Percentiles rank a stretch among this genome's conserved stretches.
Evolutionary conservation across 2,797 vertebrate species (phyloP).

Genomic region (Dermochelys coriacea): DNA sequence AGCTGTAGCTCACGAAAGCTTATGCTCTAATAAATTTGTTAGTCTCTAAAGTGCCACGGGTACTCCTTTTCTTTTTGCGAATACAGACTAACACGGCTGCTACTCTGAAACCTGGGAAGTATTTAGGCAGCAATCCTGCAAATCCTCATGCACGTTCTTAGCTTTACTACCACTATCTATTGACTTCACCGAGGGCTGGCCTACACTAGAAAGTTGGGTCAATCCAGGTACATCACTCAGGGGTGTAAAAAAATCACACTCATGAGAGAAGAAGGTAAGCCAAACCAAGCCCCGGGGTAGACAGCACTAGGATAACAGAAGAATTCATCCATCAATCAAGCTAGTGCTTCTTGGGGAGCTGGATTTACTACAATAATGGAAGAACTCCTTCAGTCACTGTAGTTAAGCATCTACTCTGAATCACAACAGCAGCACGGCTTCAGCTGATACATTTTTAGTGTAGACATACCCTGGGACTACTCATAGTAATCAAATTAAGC

Average conservation of each 20-base stretch:
- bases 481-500: background rate
- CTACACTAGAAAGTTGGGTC: background rate
- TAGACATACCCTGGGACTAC: background rate
- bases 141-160: background rate
- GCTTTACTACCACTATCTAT: background rate
- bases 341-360: background rate
- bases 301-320: background rate
- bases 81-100: too few relatives aligned
- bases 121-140: background rate
- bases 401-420: background rate
- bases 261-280: background rate
- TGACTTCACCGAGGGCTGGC: background rate
- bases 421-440: background rate
- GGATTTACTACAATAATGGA: background rate
- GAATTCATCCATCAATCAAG: background rate
- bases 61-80: too few relatives aligned
- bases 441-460: background rate
- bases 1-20: too few relatives aligned
- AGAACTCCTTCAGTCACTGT: background rate
- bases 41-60: too few relatives aligned
- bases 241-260: background rate
- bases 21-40: too few relatives aligned
- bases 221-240: background rate
- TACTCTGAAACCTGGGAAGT: too few relatives aligned
- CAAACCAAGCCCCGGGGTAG: background rate